Conservation (phyloP, 1,140 invertebrate species). For the Maconellicoccus hirsutus region DNA sequence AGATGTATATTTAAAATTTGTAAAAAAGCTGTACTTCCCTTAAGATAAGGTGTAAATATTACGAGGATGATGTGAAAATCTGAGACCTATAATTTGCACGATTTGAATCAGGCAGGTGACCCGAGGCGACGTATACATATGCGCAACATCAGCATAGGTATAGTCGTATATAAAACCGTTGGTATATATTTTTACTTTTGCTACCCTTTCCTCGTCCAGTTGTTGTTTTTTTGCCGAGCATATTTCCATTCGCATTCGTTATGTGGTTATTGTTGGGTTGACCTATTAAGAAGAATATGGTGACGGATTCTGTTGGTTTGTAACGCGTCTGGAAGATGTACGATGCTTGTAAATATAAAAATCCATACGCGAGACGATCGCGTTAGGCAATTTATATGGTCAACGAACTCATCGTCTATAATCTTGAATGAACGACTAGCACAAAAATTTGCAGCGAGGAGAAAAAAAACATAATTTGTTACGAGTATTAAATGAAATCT, state of each 20-base stretch:
- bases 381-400: neutral
- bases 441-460: neutral
- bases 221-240: too few species aligned
- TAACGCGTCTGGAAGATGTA: too few species aligned
- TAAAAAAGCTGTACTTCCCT: constrained; percentile 10
- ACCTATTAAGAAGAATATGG: too few species aligned
- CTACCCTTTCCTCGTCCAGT: too few species aligned
- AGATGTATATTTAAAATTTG: neutral
- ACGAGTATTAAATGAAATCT: constrained; percentile 5
- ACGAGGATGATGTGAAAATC: constrained; percentile 15
- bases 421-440: neutral
- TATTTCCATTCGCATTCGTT: neutral
- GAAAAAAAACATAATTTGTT: neutral
- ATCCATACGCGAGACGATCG: neutral
- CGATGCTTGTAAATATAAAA: too few species aligned
- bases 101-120: constrained; percentile 9
- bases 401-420: neutral
- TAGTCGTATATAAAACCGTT: too few species aligned
- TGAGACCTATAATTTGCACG: constrained; percentile 15
- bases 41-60: constrained; percentile 22
- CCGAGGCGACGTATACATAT: neutral
- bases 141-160: neutral
- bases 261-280: neutral
- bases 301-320: too few species aligned
- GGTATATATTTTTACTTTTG: too few species aligned